Conservation (phyloP, 2,797 vertebrate species). For the Dermochelys coriacea region DNA sequence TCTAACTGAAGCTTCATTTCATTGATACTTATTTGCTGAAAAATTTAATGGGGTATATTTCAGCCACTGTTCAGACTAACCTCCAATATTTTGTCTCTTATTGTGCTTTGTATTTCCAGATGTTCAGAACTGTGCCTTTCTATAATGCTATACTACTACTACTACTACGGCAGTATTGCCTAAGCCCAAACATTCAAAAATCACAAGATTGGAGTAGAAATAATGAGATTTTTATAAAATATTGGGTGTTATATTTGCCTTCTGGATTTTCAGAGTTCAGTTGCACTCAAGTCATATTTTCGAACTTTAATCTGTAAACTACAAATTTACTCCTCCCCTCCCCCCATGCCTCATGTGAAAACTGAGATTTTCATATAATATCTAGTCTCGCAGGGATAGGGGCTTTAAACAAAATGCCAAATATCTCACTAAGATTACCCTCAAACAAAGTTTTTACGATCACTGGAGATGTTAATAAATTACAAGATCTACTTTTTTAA, state of each 20-base stretch:
- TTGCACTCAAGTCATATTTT: background rate
- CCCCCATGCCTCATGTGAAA: background rate
- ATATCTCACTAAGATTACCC: background rate
- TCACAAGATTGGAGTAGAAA: background rate
- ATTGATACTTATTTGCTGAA: background rate
- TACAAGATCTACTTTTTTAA: background rate
- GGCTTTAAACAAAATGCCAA: background rate
- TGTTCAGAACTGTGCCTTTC: background rate
- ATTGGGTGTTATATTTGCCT: too few species aligned
- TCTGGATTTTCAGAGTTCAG: too few species aligned
- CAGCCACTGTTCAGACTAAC: background rate
- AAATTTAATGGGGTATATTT: background rate
- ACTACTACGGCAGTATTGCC: background rate
- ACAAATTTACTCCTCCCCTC: background rate
- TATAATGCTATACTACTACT: background rate
- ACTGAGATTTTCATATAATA: background rate
- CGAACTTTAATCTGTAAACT: background rate
- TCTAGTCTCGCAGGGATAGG: background rate
- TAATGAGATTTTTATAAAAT: too few species aligned
- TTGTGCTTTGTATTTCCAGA: background rate
- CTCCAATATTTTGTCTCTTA: background rate
- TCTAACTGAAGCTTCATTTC: background rate
- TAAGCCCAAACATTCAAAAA: background rate
- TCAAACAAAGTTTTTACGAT: background rate
- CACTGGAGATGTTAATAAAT: background rate